Evolutionary conservation across 2,797 vertebrate genomes (phyloP), one percentile per base, ranked within the genome.

Genomic region (Fratercula arctica): DNA sequence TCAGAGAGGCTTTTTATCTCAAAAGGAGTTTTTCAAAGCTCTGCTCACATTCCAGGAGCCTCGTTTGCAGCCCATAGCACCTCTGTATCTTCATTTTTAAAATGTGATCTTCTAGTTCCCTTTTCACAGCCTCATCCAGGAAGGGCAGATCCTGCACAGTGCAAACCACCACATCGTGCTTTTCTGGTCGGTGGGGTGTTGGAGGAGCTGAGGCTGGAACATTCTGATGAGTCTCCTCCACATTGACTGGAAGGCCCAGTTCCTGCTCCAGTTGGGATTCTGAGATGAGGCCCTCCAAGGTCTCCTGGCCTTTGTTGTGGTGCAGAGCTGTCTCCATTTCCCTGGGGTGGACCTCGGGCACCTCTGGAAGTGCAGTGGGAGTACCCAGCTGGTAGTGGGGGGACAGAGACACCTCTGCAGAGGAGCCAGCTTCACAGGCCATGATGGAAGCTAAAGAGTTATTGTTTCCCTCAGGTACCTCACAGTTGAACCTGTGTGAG

Each of bases 391-490:
- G 31, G 45, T 45, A 45, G 45, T 45, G 45, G 45, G 8, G 18
- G 10, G 7, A 35, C 25, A 26, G 48, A 26, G 37, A 21, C 4
- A 5, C 8, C 2, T 24, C 17, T 45, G 70, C 33, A 14, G 29
- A 43, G 16, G 51, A 73, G 4, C 13, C 4, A 9, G 17, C 28
- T 46, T 48, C 43, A 23, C 11, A 24, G 26, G 3, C 33, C 3
- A 1, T 24, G 15, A 5, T 3, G 25, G 61, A 18, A 50, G 26
- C 24, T 8, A 7, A 23, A 4, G n/a, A 31, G 45, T 7, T 29
- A 9, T 15, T 6, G 3, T 3, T n/a, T 20, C 6, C 13, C 16
- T 31, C 26, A 19, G 12, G 16, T 1, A 0, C 17, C 20, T 51
- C 57, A 10, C 26, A 10, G 26, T 14, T 25, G 26, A 11, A 3